These are phyloP conservation scores for Agonopterix arenella DNA, from an alignment of 2,888 invertebrate species.

Conservation along the genomic window DNA sequence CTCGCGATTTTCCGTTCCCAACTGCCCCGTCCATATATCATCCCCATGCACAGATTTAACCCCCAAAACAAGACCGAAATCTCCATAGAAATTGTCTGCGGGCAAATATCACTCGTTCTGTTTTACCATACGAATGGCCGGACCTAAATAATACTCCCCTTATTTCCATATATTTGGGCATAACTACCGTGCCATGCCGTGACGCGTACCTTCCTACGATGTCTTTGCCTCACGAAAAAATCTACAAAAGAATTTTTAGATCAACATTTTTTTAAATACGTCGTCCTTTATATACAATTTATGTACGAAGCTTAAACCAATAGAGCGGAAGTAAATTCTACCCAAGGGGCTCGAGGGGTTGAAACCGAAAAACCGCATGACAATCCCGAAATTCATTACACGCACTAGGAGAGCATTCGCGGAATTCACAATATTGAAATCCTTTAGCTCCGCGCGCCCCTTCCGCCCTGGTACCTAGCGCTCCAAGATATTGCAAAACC, in stretches of 20 bases:
- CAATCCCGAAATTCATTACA: conserved; percentile 75
- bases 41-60: conserved; percentile 62
- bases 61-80: conserved; percentile 68
- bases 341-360: conserved; percentile 39
- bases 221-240: conserved; percentile 40
- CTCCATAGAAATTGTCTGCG: conserved; percentile 72
- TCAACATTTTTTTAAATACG: conserved; percentile 27
- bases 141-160: conserved; percentile 65
- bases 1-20: conserved; percentile 16
- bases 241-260: conserved; percentile 28
- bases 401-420: conserved; percentile 58
- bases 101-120: conserved; percentile 65
- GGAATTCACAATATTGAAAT: conserved; percentile 77
- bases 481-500: conserved; percentile 43
- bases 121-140: conserved; percentile 73
- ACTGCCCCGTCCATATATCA: conserved; percentile 55
- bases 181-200: conserved; percentile 47
- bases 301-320: conserved; percentile 27
- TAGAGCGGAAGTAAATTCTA: conserved; percentile 46
- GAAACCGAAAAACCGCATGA: conserved; percentile 68
- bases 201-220: conserved; percentile 32
- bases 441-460: conserved; percentile 28
- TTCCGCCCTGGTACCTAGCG: conserved; percentile 20
- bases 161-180: conserved; percentile 61
- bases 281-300: conserved; percentile 27